A percentile compares a stretch with the other conserved stretches of the same genome.
Evolutionary conservation across 1,140 invertebrate genomes (phyloP).

Genomic region (Caenorhabditis tropicalis): DNA sequence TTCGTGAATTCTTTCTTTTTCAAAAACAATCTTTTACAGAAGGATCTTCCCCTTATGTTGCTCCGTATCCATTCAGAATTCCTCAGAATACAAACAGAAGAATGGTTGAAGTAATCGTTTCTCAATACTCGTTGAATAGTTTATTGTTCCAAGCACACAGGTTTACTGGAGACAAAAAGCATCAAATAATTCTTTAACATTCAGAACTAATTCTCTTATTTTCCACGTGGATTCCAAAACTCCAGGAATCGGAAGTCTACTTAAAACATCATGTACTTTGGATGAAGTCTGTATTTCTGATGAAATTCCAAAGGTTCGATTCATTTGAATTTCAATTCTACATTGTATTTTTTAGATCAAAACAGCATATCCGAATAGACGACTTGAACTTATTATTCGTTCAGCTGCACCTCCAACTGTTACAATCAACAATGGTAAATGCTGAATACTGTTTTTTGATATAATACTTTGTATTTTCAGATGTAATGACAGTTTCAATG

Average conservation of each 20-base stretch:
- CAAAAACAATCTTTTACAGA: neutral
- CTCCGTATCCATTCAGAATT: slow-evolving; percentile 54
- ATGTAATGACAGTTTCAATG: slow-evolving; percentile 37
- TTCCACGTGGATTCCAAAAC: slow-evolving; percentile 56
- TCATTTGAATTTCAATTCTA: neutral
- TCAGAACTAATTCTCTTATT: slow-evolving; percentile 53
- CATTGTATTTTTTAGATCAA: slow-evolving; percentile 39
- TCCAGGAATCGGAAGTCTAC: slow-evolving; percentile 50
- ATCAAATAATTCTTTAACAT: neutral
- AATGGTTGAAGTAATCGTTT: slow-evolving; percentile 53
- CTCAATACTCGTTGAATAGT: slow-evolving; percentile 55
- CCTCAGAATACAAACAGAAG: slow-evolving; percentile 47
- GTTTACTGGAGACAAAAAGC: neutral
- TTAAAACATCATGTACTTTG: slow-evolving; percentile 53
- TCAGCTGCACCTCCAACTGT: slow-evolving; percentile 50
- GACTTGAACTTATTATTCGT: slow-evolving; percentile 55
- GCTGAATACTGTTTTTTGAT: neutral
- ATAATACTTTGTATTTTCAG: neutral
- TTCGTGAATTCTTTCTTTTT: too few species aligned
- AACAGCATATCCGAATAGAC: slow-evolving; percentile 46
- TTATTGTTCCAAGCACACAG: slow-evolving; percentile 56
- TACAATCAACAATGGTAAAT: slow-evolving; percentile 44
- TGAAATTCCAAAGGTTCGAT: slow-evolving; percentile 51
- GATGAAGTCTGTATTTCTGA: slow-evolving; percentile 60
- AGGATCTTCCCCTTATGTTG: slow-evolving; percentile 37